These are phyloP conservation scores for Cerastis leucographa DNA, from an alignment of 2,888 invertebrate species.

Conservation along the genomic window DNA sequence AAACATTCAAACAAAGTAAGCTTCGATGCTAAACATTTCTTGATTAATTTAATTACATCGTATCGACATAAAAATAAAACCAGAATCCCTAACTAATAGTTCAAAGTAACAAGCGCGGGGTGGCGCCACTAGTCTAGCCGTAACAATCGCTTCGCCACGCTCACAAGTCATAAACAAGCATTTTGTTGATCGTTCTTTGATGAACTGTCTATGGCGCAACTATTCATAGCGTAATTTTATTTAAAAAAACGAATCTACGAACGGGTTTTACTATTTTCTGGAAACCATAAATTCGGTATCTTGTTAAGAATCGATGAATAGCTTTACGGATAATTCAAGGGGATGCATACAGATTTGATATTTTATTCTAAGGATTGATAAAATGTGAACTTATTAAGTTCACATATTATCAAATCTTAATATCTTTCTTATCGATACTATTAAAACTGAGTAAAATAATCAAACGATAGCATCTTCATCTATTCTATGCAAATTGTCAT, in stretches of 20 bases:
- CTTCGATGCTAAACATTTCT: conserved; percentile 16
- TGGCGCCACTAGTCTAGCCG: conserved; percentile 80
- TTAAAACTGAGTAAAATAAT: background rate
- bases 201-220: conserved; percentile 66
- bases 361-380: background rate
- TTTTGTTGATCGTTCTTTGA: conserved; percentile 73
- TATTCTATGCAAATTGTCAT: conserved; percentile 4
- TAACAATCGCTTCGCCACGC: conserved; percentile 76
- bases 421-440: background rate
- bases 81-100: conserved; percentile 67
- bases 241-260: conserved; percentile 29
- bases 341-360: background rate
- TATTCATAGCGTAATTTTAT: conserved; percentile 44
- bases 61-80: conserved; percentile 61
- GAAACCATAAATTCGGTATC: conserved; percentile 54
- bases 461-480: background rate
- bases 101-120: conserved; percentile 74
- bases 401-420: background rate
- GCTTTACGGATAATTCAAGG: conserved; percentile 19
- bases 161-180: conserved; percentile 79
- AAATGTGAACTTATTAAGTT: background rate
- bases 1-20: background rate
- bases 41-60: conserved; percentile 56
- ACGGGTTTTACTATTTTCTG: conserved; percentile 41
- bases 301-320: conserved; percentile 46